Percentiles rank a stretch among this genome's conserved stretches.
Conservation (phyloP, 2,113 vertebrate species). For the Turnix velox region DNA sequence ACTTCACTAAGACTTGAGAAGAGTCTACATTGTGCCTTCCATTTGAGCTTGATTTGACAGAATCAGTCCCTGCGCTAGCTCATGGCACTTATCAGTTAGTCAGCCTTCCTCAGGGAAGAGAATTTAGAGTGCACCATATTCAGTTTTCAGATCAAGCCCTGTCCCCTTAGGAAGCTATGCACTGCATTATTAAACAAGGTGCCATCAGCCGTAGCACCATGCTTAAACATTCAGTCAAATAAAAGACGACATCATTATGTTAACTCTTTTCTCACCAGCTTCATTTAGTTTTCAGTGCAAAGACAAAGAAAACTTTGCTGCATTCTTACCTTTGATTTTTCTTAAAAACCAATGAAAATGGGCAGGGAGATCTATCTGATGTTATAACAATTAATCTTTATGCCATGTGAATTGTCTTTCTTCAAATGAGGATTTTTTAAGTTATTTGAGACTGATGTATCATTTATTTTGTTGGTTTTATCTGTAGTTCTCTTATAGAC, state of each 20-base stretch:
- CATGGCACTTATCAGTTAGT: slow-evolving; percentile 87
- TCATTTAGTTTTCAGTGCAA: neutral
- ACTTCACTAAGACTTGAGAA: slow-evolving; percentile 77
- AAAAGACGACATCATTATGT: slow-evolving; percentile 67
- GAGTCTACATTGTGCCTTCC: slow-evolving; percentile 76
- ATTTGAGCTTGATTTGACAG: slow-evolving; percentile 82
- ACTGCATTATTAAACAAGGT: slow-evolving; percentile 82
- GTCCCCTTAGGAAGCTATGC: slow-evolving; percentile 75
- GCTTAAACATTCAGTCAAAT: slow-evolving; percentile 80
- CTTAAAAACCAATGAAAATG: neutral
- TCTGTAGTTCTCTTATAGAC: neutral
- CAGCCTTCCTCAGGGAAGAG: slow-evolving; percentile 74
- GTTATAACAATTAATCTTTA: neutral
- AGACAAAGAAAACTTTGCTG: neutral
- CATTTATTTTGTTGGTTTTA: neutral
- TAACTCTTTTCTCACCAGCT: slow-evolving; percentile 65
- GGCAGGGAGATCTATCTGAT: neutral
- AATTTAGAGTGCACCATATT: slow-evolving; percentile 85
- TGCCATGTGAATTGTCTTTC: neutral
- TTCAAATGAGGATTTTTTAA: neutral
- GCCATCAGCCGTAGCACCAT: slow-evolving; percentile 74
- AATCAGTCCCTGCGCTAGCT: slow-evolving; percentile 80
- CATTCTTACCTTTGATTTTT: neutral
- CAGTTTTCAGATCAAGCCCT: slow-evolving; percentile 77
- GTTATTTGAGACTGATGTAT: neutral